Percentiles rank a stretch among this genome's conserved stretches.
These are phyloP conservation scores for Oxyura jamaicensis DNA, from an alignment of 2,113 vertebrate species.

Conservation along the genomic window DNA sequence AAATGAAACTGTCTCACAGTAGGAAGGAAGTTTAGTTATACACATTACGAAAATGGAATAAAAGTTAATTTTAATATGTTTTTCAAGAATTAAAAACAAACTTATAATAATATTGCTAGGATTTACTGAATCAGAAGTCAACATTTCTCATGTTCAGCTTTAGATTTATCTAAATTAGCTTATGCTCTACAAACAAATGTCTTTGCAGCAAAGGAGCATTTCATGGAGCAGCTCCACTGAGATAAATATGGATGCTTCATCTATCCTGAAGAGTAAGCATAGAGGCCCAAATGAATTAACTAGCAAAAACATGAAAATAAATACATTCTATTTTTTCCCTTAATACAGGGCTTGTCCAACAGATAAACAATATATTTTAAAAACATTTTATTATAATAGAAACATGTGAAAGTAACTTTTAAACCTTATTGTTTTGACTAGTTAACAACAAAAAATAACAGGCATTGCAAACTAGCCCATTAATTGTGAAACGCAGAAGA, in stretches of 20 bases:
- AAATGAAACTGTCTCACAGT: slow-evolving; percentile 84
- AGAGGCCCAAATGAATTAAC: slow-evolving; percentile 13
- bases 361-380: slow-evolving; percentile 30
- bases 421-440: slow-evolving; percentile 38
- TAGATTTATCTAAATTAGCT: slow-evolving; percentile 78
- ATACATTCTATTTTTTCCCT: slow-evolving; percentile 28
- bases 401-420: slow-evolving; percentile 48
- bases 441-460: slow-evolving; percentile 49
- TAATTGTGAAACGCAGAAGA: slow-evolving; percentile 49
- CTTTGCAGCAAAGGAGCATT: background rate
- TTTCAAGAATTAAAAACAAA: slow-evolving; percentile 75
- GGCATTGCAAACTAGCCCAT: slow-evolving; percentile 33
- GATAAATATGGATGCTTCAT: slow-evolving; percentile 3
- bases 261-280: background rate
- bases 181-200: slow-evolving; percentile 43
- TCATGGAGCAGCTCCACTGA: slow-evolving; percentile 23
- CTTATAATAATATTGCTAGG: slow-evolving; percentile 70
- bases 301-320: slow-evolving; percentile 15
- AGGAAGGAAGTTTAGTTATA: slow-evolving; percentile 82
- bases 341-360: slow-evolving; percentile 24
- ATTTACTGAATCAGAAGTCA: slow-evolving; percentile 70
- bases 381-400: slow-evolving; percentile 15
- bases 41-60: slow-evolving; percentile 76
- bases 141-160: slow-evolving; percentile 72
- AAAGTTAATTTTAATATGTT: slow-evolving; percentile 83